phyloP scores from a whole-genome alignment of 2,888 invertebrate genomes.

The Andrena camellia region DNA sequence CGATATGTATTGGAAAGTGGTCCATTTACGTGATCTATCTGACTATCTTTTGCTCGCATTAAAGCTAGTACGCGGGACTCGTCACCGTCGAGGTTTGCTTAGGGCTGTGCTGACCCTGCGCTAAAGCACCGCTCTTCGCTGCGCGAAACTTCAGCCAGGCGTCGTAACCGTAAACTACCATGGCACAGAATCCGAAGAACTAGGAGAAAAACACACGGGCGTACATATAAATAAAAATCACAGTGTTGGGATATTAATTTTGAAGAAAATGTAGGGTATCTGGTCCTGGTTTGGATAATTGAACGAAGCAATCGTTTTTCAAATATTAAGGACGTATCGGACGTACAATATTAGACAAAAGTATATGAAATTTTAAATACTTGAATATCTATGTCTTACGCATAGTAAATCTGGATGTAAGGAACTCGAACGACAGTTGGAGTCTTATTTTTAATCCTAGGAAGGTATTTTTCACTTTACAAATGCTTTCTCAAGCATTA shows the following conservation, averaged over 20 bases:
- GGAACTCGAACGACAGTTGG: too few relatives aligned
- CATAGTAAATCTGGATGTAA: too few relatives aligned
- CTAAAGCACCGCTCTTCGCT: conserved; percentile 89
- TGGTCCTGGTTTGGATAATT: too few relatives aligned
- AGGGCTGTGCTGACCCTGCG: conserved; percentile 90
- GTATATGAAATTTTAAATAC: too few relatives aligned
- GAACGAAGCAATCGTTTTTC: neutral
- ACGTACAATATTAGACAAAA: too few relatives aligned
- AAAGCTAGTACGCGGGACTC: conserved; percentile 85
- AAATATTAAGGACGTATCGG: neutral
- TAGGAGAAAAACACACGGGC: conserved; percentile 85
- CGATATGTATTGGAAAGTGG: conserved; percentile 54
- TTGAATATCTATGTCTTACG: too few relatives aligned
- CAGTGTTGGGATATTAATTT: conserved; percentile 6
- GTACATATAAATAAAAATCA: too few relatives aligned
- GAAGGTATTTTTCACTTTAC: too few relatives aligned
- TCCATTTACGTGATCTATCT: conserved; percentile 22
- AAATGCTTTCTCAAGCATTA: too few relatives aligned
- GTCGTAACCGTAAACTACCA: conserved; percentile 92
- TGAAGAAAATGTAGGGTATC: neutral
- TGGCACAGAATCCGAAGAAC: conserved; percentile 95
- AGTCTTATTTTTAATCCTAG: too few relatives aligned
- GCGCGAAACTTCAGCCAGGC: conserved; percentile 92
- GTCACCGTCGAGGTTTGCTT: conserved; percentile 88
- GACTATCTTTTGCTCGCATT: neutral